Evolutionary conservation across 1,140 invertebrate species (phyloP), one percentile per base, ranked within the genome.

Genomic region (Gryllus bimaculatus): DNA sequence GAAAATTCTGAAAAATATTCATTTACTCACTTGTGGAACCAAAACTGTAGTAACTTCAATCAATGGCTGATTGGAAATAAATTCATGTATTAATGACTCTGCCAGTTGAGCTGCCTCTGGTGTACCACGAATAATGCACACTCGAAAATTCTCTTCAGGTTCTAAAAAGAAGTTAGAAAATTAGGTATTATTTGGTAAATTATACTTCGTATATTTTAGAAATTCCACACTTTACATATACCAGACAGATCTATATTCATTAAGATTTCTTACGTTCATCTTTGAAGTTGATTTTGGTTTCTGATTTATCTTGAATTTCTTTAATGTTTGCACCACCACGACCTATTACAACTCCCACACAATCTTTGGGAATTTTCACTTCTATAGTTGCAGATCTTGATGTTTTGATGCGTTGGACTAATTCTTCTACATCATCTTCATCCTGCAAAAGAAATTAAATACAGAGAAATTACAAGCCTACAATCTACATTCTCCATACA

Each of bases 231-330:
- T 5, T 2, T 5, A 39, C 26, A 39, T 66, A 66, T 66, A 13
- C 2, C 54, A 66, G 2, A 3, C 10, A 66, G 10, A 66, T 66
- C 7, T 3, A 7, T 66, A 66, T 66, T 3, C 7, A 13, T 39
- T 39, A 39, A 39, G 26, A 39, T 8, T 48, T 21, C 78, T 49
- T 79, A 79, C 78, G 73, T 79, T 79, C 78, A 78, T 84, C 83
- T 79, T 83, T 84, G 81, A 94, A 94, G 83, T 89, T 88, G 75
- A 96, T 92, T 81, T 86, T 87, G 7, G 93, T 92, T 73, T 90
- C 89, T 0, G 92, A 92, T 81, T 89, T 89, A 75, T 90, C 86
- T 84, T 95, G 90, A 82, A 96, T 90, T 79, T 90, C 85, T 84
- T 92, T 92, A 66, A 95, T 89, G 81, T 89, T 90, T 13, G 85